These are phyloP conservation scores for Chouioia cunea DNA, from an alignment of 2,888 invertebrate species.

Conservation along the genomic window DNA sequence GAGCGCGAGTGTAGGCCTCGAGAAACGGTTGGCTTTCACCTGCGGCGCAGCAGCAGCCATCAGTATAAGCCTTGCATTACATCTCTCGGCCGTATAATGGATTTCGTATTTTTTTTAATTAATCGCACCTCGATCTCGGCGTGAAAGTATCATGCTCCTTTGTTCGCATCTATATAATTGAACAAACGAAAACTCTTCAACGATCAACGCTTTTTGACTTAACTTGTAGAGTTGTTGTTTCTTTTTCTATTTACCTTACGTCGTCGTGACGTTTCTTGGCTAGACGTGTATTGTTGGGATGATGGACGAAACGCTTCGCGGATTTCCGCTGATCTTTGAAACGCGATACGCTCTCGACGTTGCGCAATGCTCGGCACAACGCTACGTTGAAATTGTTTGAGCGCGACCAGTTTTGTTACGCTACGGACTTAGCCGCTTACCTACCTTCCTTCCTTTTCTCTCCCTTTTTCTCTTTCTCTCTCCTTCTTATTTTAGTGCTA, in stretches of 20 bases:
- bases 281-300: neutral
- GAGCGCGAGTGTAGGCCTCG: conserved; percentile 1
- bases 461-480: neutral
- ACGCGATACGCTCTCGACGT: conserved; percentile 10
- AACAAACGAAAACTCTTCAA: too few species aligned
- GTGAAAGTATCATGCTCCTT: too few species aligned
- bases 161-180: neutral
- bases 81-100: conserved; percentile 19
- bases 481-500: neutral
- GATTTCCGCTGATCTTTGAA: conserved; percentile 34
- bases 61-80: conserved; percentile 14
- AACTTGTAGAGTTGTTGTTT: conserved; percentile 32
- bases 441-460: neutral
- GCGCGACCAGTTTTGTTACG: neutral
- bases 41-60: conserved; percentile 19
- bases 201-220: neutral
- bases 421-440: too few species aligned
- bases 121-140: conserved; percentile 39
- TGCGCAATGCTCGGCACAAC: conserved; percentile 10
- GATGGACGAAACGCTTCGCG: conserved; percentile 34
- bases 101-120: conserved; percentile 42
- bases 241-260: conserved; percentile 8
- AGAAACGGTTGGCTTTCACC: conserved; percentile 39
- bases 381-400: conserved; percentile 19
- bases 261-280: conserved; percentile 26